These are phyloP conservation scores for Sylvietta virens DNA, from an alignment of 2,113 vertebrate species.

Conservation along the genomic window DNA sequence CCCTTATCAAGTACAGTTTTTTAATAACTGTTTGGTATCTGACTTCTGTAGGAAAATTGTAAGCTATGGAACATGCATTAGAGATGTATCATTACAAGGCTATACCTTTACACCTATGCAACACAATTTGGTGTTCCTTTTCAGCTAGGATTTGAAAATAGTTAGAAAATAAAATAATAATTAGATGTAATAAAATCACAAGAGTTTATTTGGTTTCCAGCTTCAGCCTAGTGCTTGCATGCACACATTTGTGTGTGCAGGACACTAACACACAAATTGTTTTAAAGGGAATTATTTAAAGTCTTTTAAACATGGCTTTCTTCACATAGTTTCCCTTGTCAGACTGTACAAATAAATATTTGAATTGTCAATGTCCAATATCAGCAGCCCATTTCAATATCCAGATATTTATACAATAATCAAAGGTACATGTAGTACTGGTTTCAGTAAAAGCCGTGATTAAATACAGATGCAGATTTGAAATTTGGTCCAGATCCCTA, in stretches of 20 bases:
- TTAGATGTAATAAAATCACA: background rate
- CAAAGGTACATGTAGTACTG: background rate
- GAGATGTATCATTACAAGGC: background rate
- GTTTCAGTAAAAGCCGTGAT: background rate
- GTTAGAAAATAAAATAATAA: background rate
- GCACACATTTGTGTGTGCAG: fast-evolving
- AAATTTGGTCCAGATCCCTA: background rate
- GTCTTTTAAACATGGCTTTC: background rate
- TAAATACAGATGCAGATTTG: background rate
- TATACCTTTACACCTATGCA: background rate
- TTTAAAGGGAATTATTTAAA: background rate
- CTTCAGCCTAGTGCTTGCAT: background rate
- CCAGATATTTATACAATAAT: background rate
- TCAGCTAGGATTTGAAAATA: background rate
- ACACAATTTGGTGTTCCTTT: background rate
- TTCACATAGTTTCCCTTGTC: background rate
- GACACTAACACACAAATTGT: background rate
- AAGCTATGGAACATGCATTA: background rate
- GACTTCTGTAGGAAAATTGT: background rate
- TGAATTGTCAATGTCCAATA: background rate
- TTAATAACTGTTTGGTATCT: background rate
- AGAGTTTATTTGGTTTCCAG: background rate
- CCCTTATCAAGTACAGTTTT: background rate
- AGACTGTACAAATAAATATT: background rate
- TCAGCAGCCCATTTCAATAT: background rate